A percentile compares a stretch with the other conserved stretches of the same genome.
phyloP scores from a whole-genome alignment of 2,113 vertebrate species.

The Kobus ellipsiprymnus region DNA sequence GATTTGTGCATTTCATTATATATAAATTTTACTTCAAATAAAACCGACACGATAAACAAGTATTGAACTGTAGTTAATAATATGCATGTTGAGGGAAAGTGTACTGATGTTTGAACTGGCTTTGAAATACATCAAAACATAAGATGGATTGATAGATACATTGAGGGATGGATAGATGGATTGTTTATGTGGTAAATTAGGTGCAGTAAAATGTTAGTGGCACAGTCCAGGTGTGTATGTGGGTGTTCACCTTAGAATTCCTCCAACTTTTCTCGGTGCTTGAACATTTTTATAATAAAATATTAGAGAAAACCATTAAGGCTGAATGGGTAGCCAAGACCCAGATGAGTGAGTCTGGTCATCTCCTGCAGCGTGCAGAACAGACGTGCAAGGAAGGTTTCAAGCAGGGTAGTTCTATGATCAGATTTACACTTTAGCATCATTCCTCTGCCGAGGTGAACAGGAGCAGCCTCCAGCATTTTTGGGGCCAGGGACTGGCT shows the following conservation, averaged over 20 bases:
- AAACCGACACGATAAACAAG: not conserved
- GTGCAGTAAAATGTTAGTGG: not conserved
- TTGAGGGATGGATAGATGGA: not conserved
- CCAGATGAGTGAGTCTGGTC: not conserved
- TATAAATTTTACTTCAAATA: not conserved
- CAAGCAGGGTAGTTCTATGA: not conserved
- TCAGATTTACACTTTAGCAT: not conserved
- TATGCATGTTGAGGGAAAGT: not conserved
- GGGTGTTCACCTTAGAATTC: not conserved
- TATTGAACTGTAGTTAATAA: not conserved
- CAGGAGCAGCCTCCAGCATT: not conserved
- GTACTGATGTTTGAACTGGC: not conserved
- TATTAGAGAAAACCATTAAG: not conserved
- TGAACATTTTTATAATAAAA: not conserved
- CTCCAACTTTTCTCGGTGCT: not conserved
- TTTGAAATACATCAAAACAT: not conserved
- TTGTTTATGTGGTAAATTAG: not conserved
- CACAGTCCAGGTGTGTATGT: not conserved
- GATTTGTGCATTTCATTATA: not conserved
- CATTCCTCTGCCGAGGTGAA: not conserved
- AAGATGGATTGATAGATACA: not conserved
- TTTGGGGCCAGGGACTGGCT: not conserved
- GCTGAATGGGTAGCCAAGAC: not conserved
- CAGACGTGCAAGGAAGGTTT: not conserved
- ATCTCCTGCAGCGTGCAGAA: not conserved